phyloP scores from a whole-genome alignment of 2,888 invertebrate genomes.

The Caenorhabditis angaria region DNA sequence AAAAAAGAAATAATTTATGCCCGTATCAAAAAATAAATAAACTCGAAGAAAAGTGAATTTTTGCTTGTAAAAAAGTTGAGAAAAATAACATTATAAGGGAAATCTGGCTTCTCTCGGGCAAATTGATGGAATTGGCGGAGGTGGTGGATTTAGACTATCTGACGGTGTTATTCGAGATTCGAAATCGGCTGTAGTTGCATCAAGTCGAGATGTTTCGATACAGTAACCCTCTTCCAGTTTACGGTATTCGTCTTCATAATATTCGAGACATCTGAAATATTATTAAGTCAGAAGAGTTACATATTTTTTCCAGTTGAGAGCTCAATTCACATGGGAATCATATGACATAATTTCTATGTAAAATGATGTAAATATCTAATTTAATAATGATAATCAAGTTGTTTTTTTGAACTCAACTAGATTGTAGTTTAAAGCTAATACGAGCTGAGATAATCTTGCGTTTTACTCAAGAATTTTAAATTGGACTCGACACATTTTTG shows the following conservation, averaged over 20 bases:
- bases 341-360: too few species aligned
- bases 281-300: neutral
- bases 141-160: slow-evolving; percentile 9
- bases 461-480: too few species aligned
- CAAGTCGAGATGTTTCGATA: slow-evolving; percentile 33
- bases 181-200: slow-evolving; percentile 25
- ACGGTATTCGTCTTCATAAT: slow-evolving; percentile 52
- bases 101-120: slow-evolving; percentile 23
- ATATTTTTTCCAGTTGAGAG: too few species aligned
- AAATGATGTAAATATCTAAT: too few species aligned
- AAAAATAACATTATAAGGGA: slow-evolving; percentile 16
- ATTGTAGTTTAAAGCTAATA: too few species aligned
- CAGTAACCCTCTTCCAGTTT: slow-evolving; percentile 40
- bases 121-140: neutral
- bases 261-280: slow-evolving; percentile 52
- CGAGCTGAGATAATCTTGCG: too few species aligned
- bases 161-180: slow-evolving; percentile 32
- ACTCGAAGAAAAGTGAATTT: slow-evolving; percentile 20
- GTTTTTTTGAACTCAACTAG: too few species aligned
- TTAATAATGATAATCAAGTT: too few species aligned
- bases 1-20: slow-evolving; percentile 10
- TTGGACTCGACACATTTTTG: too few species aligned
- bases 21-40: slow-evolving; percentile 12
- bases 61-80: neutral
- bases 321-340: too few species aligned